phyloP scores from a whole-genome alignment of 2,797 vertebrate genomes.

The Pelodytes ibericus region DNA sequence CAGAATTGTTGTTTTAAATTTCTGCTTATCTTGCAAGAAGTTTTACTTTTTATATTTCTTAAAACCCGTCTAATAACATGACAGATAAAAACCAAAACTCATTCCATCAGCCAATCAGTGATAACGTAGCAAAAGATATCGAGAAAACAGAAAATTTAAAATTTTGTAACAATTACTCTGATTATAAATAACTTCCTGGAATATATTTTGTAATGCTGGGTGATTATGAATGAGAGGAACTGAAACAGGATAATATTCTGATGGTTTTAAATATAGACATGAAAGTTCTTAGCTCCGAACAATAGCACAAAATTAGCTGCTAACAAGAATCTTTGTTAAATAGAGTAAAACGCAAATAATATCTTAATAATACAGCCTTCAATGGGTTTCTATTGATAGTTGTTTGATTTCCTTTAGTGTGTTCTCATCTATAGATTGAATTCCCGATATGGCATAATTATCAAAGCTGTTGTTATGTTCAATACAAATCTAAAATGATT shows the following conservation, averaged over 20 bases:
- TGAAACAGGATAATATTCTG: slow-evolving; percentile 27
- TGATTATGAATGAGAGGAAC: slow-evolving; percentile 15
- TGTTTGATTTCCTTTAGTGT: slow-evolving; percentile 37
- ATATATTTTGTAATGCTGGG: background rate
- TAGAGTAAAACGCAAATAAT: slow-evolving; percentile 45
- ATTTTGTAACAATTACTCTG: background rate
- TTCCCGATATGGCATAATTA: slow-evolving; percentile 43
- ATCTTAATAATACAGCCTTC: slow-evolving; percentile 48
- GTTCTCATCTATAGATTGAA: slow-evolving; percentile 39
- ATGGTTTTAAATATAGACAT: slow-evolving; percentile 42
- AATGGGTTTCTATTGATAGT: slow-evolving; percentile 51
- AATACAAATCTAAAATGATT: slow-evolving; percentile 49
- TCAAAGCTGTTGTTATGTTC: slow-evolving; percentile 39
- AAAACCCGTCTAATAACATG: too few species aligned
- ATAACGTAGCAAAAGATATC: background rate
- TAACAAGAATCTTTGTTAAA: slow-evolving; percentile 31
- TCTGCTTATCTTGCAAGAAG: too few species aligned
- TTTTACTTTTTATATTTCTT: too few species aligned
- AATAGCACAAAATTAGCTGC: slow-evolving; percentile 45
- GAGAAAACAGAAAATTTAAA: background rate
- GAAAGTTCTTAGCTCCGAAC: slow-evolving; percentile 25
- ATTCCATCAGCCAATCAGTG: too few species aligned
- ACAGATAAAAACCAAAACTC: too few species aligned
- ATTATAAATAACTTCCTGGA: background rate
- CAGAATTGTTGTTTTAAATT: too few species aligned